Evolutionary conservation across 2,113 vertebrate species (phyloP), one percentile per base, ranked within the genome.

Genomic region (Lagopus muta): DNA sequence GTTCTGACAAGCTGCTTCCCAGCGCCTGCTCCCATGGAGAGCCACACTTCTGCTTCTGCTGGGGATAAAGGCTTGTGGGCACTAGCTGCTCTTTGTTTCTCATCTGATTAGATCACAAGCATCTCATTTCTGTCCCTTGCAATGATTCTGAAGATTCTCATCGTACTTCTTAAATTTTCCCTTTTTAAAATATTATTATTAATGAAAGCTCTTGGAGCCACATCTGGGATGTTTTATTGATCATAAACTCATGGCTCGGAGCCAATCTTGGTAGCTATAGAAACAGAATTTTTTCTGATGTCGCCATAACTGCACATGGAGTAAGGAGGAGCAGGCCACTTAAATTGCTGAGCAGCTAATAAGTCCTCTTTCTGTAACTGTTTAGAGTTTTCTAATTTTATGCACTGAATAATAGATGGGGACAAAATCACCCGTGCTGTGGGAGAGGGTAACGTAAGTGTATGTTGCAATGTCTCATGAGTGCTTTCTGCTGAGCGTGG

Each of bases 171-270:
- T 38, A 9, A 38, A 38, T 38, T 38, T 47, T 21, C 20, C 10
- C 20, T 47, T 47, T 8, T 67, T 62, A 45, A 50, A 50, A 34
- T 48, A 27, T 62, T 93, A 88, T 91, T 73, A 78, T 86, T 95
- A 93, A 92, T 86, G 81, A 93, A 91, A 85, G 80, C 85, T 93
- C 77, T 67, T 61, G 82, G 83, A 96, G 88, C 48, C 86, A 88
- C 82, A 95, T 96, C 91, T 94, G 96, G 73, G 80, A 91, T 90
- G 64, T 85, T 95, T 95, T 97, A 96, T 96, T 97, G 95, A 97
- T 95, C 72, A 78, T 65, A 92, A 86, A 94, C 89, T 96, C 58
- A 36, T 87, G 71, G 16, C 81, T 94, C 58, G 45, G 88, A 93
- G 45, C 77, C 88, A 82, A 89, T 95, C 30, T 95, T 64, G 70